Evolutionary conservation across 1,140 invertebrate genomes (phyloP), one percentile per base, ranked within the genome.

Genomic region (Diachasma alloeum): DNA sequence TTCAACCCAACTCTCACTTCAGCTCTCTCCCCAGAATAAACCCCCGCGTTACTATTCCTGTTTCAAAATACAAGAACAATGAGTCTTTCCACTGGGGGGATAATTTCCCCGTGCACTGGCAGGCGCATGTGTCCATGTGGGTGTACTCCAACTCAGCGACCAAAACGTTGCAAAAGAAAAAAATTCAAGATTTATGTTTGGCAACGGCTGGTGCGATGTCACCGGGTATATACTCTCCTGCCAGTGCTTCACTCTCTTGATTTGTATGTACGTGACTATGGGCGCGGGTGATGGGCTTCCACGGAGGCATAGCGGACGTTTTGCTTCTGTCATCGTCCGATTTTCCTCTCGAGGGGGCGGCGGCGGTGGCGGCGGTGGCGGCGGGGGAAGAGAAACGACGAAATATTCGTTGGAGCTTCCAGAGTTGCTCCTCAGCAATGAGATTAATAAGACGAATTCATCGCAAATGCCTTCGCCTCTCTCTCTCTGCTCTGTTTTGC

Each of bases 391-490:
- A 17, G 26, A 68, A 39, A 4, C 72, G 46, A 71, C 80, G 77
- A 19, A 68, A 80, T 72, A 77, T 78, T 19, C 36, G 70, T 63
- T 24, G 42, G 70, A 68, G 59, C 66, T 78, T 24, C 53, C 67
- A 74, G 78, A n/a, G 74, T 67, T 74, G 74, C 44, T 78, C 77
- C 81, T 81, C 76, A 84, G 17, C 80, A 84, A 74, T 17, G 73
- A 68, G 63, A 83, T 17, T 75, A 82, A 80, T 80, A 80, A 72
- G 77, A 80, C 80, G 77, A 78, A 42, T 13, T 17, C 59, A 63
- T 63, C 22, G 22, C 59, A 9, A 63, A 24, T 26, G 24, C 59
- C 59, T 15, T 81, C 79, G 74, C 69, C 17, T 19, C 17, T 11
- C 3, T 48, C 13, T 15, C 13, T 53, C 4, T 53, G n/a, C 48